Evolutionary conservation across 2,113 vertebrate genomes (phyloP), one percentile per base, ranked within the genome.

Genomic region (Seriola rivoliana): DNA sequence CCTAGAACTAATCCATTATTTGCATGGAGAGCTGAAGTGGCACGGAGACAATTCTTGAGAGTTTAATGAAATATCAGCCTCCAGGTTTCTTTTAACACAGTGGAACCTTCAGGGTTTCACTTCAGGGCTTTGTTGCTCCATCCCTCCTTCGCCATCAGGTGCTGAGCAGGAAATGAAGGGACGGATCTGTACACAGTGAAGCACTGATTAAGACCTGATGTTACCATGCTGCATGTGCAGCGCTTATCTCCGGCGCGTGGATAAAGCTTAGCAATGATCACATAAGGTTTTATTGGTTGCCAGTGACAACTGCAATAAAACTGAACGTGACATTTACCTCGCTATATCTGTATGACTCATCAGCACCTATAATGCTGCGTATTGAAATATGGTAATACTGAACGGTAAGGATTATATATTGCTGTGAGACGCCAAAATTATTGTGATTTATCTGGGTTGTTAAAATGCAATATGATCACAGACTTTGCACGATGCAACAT

Each of bases 141-240:
- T 70, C 36, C 71, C 11, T 71, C 25, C 44, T 36, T 12, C 62
- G 2, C 64, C 68, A 38, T 74, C 58, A 44, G 77, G 82, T 70
- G 76, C 63, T 59, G 80, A 84, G 76, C 80, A 90, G 82, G 87
- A 89, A 91, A 91, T 90, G 74, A 78, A 82, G 60, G 54, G 60
- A 75, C 34, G 81, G 55, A 78, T 88, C 50, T 52, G 66, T 83
- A 48, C 60, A 73, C 77, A 74, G 50, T 11, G 50, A 68, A 75
- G 69, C 62, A 13, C 16, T 90, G 76, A 91, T 89, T 67, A 82
- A 76, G 64, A 81, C 76, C 82, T 80, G 44, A 80, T 91, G 86
- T 78, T 44, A 23, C 46, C 32, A 29, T 48, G 34, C 54, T 44
- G 68, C 79, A 65, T 19, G 38, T 32, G 29, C 42, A 60, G 4